A percentile compares a stretch with the other conserved stretches of the same genome.
Conservation (phyloP, 2,888 invertebrate genomes). For the Hymenopus coronatus region DNA sequence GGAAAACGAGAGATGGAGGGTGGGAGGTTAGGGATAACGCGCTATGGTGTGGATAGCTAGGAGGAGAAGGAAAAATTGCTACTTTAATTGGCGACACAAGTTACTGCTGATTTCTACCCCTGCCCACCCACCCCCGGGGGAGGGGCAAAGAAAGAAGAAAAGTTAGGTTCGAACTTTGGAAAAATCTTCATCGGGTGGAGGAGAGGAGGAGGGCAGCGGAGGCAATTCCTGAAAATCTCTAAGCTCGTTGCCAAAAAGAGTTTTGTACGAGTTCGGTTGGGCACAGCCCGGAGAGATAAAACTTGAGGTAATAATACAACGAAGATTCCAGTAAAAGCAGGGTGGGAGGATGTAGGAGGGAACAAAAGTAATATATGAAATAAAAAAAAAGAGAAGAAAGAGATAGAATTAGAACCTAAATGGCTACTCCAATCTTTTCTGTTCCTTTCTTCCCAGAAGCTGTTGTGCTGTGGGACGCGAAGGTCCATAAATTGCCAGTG, state of each 20-base stretch:
- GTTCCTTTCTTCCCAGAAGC: neutral
- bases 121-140: neutral
- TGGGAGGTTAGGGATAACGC: neutral
- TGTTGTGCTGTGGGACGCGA: neutral
- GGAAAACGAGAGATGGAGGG: neutral
- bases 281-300: conserved; percentile 28
- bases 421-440: conserved; percentile 24
- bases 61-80: conserved; percentile 32
- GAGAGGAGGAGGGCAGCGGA: neutral
- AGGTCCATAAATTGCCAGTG: conserved; percentile 8
- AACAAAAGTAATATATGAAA: conserved; percentile 29
- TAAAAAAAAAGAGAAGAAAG: conserved; percentile 14
- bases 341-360: neutral
- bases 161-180: conserved; percentile 33
- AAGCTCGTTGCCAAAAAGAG: conserved; percentile 33
- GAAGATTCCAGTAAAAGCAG: conserved; percentile 14
- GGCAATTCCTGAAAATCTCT: conserved; percentile 33
- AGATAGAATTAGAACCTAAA: conserved; percentile 23
- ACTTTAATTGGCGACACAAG: conserved; percentile 36
- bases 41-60: neutral
- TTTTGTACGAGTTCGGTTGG: conserved; percentile 22
- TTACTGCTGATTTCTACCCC: conserved; percentile 35
- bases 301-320: conserved; percentile 34
- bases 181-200: conserved; percentile 33
- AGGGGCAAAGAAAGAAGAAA: conserved; percentile 10